A percentile compares a stretch with the other conserved stretches of the same genome.
phyloP scores from a whole-genome alignment of 2,113 vertebrate genomes.

The Origma solitaria region DNA sequence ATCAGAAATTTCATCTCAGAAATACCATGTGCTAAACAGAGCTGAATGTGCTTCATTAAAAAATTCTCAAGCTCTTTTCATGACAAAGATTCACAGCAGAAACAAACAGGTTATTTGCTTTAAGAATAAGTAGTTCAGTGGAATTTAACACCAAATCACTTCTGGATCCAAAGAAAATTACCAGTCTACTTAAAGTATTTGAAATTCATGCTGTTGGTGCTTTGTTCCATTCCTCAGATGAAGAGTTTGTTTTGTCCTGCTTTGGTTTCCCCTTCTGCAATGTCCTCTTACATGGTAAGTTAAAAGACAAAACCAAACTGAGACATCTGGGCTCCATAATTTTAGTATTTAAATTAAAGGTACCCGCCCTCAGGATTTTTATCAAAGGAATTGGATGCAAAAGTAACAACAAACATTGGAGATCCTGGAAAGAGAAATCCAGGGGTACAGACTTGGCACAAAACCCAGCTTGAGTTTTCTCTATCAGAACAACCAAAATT shows the following conservation, averaged over 20 bases:
- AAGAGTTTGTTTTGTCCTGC: background rate
- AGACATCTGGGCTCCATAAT: background rate
- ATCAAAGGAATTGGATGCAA: background rate
- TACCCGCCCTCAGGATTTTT: background rate
- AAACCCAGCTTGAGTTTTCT: background rate
- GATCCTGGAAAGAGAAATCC: background rate
- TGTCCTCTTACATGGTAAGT: rapidly evolving
- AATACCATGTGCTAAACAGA: background rate
- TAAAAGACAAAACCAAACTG: background rate
- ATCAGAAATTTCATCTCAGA: background rate
- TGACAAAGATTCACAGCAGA: background rate
- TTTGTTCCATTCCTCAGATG: background rate
- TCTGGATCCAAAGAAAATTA: background rate
- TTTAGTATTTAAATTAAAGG: background rate
- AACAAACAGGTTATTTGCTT: background rate
- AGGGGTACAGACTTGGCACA: background rate
- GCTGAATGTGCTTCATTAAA: background rate
- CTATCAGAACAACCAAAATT: background rate
- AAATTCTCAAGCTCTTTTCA: background rate
- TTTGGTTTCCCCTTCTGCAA: background rate
- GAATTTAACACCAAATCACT: background rate
- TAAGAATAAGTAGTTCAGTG: background rate
- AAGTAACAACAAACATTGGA: background rate
- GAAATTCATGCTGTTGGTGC: background rate
- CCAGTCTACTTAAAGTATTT: background rate